Evolutionary conservation across 2,888 invertebrate genomes (phyloP).

Genomic region (Rugalucina vietnamica): DNA sequence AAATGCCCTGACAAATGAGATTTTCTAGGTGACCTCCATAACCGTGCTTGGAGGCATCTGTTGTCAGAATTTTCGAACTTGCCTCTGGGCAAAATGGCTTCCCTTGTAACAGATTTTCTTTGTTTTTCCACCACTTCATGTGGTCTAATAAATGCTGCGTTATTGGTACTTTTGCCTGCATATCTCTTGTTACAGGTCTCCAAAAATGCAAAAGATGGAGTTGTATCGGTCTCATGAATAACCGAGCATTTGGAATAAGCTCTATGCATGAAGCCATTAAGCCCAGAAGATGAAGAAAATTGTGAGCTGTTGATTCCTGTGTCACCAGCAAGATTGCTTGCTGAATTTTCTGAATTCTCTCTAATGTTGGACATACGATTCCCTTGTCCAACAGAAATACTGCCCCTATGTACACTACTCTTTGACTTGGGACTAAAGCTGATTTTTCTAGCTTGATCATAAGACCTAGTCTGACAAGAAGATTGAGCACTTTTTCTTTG

Average conservation of each 20-base stretch:
- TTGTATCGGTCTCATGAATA: no score
- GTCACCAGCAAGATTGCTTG: background rate
- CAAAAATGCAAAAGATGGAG: constrained; percentile 25
- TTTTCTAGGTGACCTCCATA: constrained; percentile 36
- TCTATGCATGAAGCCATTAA: constrained; percentile 38
- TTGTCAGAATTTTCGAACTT: constrained; percentile 18
- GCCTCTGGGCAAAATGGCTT: background rate
- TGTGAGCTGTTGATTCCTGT: background rate
- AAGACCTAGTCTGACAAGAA: constrained; percentile 44
- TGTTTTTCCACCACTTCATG: constrained; percentile 10
- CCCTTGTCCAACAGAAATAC: constrained; percentile 10
- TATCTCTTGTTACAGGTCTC: background rate
- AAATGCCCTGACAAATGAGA: constrained; percentile 17
- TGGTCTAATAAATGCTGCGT: constrained; percentile 12
- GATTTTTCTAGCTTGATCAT: constrained; percentile 41
- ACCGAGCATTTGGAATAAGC: constrained; percentile 34
- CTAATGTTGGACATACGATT: constrained; percentile 10
- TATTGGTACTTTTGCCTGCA: constrained; percentile 20
- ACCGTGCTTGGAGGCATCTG: constrained; percentile 40
- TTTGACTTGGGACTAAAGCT: background rate
- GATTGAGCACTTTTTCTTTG: constrained; percentile 18
- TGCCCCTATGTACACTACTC: constrained; percentile 23
- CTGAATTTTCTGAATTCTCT: background rate
- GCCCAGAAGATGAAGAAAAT: constrained; percentile 29
- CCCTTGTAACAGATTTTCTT: constrained; percentile 19